Conservation (phyloP, 2,888 invertebrate species). For the Rhagium mordax region DNA sequence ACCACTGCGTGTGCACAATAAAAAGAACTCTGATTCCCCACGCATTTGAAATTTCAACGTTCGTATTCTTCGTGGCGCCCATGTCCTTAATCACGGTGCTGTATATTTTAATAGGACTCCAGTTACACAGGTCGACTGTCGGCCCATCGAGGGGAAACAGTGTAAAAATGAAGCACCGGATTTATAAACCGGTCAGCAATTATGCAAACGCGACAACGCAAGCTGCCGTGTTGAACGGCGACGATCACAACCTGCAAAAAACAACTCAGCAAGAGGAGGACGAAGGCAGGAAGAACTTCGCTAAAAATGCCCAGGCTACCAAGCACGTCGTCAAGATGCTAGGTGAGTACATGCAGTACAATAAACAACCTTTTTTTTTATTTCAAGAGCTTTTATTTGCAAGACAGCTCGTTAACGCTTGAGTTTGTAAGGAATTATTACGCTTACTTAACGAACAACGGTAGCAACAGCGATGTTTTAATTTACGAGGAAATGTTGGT, state of each 20-base stretch:
- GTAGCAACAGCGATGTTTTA: too few relatives aligned
- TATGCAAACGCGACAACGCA: constrained; percentile 52
- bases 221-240: constrained; percentile 53
- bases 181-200: constrained; percentile 56
- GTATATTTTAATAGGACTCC: constrained; percentile 71
- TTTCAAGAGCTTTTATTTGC: not conserved
- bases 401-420: too few relatives aligned
- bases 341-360: constrained; percentile 68
- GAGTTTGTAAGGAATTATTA: too few relatives aligned
- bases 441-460: too few relatives aligned
- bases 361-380: not conserved
- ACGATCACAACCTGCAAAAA: constrained; percentile 49
- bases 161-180: constrained; percentile 64
- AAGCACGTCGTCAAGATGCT: constrained; percentile 74
- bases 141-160: constrained; percentile 64
- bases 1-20: constrained; percentile 65
- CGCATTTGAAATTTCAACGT: constrained; percentile 73
- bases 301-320: constrained; percentile 66
- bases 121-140: constrained; percentile 66
- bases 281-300: constrained; percentile 68
- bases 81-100: constrained; percentile 75
- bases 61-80: constrained; percentile 75
- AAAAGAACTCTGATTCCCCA: constrained; percentile 68
- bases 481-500: too few relatives aligned
- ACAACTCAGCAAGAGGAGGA: constrained; percentile 57